A percentile compares a stretch with the other conserved stretches of the same genome.
Conservation (phyloP, 2,797 vertebrate genomes). For the Anguilla megastoma region DNA sequence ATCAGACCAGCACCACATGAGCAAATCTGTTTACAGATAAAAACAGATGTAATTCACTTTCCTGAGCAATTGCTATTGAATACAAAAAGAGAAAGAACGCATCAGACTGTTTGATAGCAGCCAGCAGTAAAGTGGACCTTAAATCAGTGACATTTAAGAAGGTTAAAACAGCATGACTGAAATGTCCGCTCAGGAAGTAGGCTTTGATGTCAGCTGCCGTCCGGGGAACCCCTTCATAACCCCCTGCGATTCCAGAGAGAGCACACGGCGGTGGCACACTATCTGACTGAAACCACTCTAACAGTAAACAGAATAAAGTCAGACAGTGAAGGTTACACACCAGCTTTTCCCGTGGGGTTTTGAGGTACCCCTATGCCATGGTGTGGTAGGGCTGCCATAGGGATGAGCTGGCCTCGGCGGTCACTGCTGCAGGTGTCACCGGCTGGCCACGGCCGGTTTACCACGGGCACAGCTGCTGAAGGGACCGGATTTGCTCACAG, state of each 20-base stretch:
- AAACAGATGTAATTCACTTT: conserved; percentile 10
- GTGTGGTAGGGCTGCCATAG: neutral
- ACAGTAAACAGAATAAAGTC: neutral
- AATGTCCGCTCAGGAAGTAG: neutral
- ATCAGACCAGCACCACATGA: neutral
- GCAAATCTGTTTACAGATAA: neutral
- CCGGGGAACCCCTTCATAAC: conserved; percentile 65
- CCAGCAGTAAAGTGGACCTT: neutral
- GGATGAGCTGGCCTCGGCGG: neutral
- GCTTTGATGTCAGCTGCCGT: conserved; percentile 32
- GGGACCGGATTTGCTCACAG: neutral
- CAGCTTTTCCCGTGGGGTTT: neutral
- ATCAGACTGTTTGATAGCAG: neutral
- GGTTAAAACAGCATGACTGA: neutral
- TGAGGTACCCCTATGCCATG: neutral
- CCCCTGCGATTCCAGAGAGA: conserved; percentile 58
- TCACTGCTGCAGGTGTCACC: neutral
- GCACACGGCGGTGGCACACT: conserved; percentile 50
- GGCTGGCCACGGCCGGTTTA: neutral
- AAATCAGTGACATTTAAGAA: neutral
- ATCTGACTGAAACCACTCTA: neutral
- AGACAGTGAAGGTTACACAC: neutral
- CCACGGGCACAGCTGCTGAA: neutral
- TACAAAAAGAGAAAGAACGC: neutral
- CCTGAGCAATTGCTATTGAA: neutral